Base-by-base conservation (phyloP, 2,113 vertebrate genomes). In the Forbesichthys agassizii region DNA sequence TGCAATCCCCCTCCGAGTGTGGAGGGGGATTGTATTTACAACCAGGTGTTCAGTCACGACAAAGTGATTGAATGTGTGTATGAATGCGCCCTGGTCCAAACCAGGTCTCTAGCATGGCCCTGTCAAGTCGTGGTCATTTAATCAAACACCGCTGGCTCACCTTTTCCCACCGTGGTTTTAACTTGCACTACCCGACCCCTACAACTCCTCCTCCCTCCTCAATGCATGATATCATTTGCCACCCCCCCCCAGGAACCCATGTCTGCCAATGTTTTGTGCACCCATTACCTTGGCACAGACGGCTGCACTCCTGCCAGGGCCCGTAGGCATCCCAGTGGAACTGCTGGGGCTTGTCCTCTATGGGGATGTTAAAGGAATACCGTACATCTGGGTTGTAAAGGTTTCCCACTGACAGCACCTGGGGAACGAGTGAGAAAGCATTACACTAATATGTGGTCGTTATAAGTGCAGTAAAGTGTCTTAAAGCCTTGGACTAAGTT, bases 321-420 rank as follows among this genome's bases (percentile, higher is more conserved):
- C 98, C 97, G n/a, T 95, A 95, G 0, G 88, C 90, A 68, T 98
- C 96, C 98, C 98, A 99, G 86, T 96, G 94, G 86, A 96, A 99
- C 79, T 94, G 95, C 79, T 98, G 95, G 76, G 94, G 94, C 83
- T 93, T 95, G 83, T 96, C 97, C 85, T 98, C 96, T 64, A 98
- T 97, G 9, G 97, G 98, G 79, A 99, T 92, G 91, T 96, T 99
- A 90, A 96, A 99, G 0, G 96, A 96, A 85, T 95, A 99, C 86
- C 96, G 95, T 74, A 99, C 96, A 0, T 99, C 94, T 1, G 98
- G 96, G 83, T 96, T 96, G 89, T 95, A 96, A 82, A 99, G 89
- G 86, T 96, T 96, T 46, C 98, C 98, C 78, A 99, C 97, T 0
- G 98, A 99, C 70, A 99, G 86, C 80, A 99, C 95, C 98, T 99